Conservation (phyloP, 2,113 vertebrate species). For the Scolopax mira region DNA sequence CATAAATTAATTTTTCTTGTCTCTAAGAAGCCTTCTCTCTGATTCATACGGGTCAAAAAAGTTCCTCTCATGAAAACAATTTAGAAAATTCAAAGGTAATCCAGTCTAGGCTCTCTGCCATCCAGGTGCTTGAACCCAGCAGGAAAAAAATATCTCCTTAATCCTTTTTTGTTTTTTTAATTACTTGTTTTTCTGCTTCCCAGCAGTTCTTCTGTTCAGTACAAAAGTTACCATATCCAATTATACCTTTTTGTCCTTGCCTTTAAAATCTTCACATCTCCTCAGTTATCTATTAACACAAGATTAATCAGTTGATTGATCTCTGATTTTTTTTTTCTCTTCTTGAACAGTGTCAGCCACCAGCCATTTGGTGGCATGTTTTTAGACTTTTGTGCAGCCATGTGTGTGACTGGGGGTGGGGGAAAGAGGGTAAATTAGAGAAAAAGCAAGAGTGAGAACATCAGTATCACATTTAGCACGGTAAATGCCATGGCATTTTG, state of each 20-base stretch:
- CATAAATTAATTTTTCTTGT: constrained; percentile 1
- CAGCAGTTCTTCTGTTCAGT: neutral
- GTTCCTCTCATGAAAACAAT: constrained; percentile 28
- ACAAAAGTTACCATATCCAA: constrained; percentile 23
- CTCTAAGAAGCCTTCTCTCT: neutral
- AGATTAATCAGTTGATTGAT: constrained; percentile 36
- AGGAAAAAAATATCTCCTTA: constrained; percentile 29
- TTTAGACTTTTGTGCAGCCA: neutral
- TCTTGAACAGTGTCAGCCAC: neutral
- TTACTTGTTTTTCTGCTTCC: constrained; percentile 38
- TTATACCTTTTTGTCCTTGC: constrained; percentile 21
- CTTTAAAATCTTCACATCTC: constrained; percentile 14
- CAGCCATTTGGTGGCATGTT: neutral
- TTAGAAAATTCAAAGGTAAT: constrained; percentile 58
- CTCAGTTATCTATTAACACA: constrained; percentile 22
- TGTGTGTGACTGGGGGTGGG: neutral
- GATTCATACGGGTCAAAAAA: constrained; percentile 32
- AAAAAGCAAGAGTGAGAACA: neutral
- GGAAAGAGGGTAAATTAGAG: neutral
- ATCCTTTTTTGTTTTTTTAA: constrained; percentile 58
- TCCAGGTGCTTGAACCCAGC: constrained; percentile 57
- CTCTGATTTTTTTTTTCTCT: neutral
- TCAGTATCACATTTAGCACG: neutral
- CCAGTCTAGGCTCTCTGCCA: constrained; percentile 55
- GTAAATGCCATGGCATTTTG: neutral